These are phyloP conservation scores for Enteromius trimaculatus DNA, from an alignment of 2,797 vertebrate genomes.

Conservation along the genomic window DNA sequence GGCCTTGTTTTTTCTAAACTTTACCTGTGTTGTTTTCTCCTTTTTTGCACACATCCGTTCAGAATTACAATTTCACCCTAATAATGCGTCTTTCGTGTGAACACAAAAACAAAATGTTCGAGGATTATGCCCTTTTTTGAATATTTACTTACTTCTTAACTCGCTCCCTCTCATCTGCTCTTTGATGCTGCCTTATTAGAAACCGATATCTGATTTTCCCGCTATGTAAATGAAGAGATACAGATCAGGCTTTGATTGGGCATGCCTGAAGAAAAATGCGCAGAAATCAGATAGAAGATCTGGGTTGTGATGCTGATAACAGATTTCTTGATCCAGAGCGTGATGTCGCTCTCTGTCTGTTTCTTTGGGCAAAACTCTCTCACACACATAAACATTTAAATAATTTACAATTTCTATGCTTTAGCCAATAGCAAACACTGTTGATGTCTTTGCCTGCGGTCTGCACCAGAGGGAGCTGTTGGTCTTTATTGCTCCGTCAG, in stretches of 20 bases:
- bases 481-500: not conserved
- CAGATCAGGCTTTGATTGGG: slow-evolving; percentile 22
- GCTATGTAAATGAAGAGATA: slow-evolving; percentile 17
- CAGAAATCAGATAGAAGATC: slow-evolving; percentile 19
- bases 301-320: slow-evolving; percentile 29
- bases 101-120: slow-evolving; percentile 7
- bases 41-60: not conserved
- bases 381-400: not conserved
- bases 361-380: not conserved
- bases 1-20: not conserved
- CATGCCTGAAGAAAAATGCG: not conserved
- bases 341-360: not conserved
- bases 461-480: slow-evolving; percentile 34
- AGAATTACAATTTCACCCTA: slow-evolving; percentile 28
- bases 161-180: not conserved
- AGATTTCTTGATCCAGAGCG: not conserved
- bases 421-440: not conserved
- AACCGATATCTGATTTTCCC: slow-evolving; percentile 24
- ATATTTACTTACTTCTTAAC: slow-evolving; percentile 8
- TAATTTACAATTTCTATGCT: not conserved
- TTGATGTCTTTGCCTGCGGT: not conserved
- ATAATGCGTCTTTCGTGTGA: not conserved
- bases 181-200: slow-evolving; percentile 34
- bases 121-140: not conserved
- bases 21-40: not conserved